Evolutionary conservation across 2,888 invertebrate genomes (phyloP).

Genomic region (Ischnura elegans): DNA sequence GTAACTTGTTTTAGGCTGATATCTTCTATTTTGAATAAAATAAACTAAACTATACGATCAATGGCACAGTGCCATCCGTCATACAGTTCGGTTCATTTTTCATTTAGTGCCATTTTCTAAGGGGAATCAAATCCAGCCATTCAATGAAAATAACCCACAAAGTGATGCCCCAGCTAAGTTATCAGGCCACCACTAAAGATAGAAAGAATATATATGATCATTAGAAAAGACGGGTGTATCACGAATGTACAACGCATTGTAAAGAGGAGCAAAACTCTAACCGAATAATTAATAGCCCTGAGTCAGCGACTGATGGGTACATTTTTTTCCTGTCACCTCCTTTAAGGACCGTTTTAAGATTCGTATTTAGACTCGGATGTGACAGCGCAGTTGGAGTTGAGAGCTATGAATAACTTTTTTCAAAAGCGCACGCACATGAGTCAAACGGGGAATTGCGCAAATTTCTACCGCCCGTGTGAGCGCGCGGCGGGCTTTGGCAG

Average conservation of each 20-base stretch:
- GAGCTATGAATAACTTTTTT: conserved; percentile 2
- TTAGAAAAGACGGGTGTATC: neutral
- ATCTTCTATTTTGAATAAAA: too few species aligned
- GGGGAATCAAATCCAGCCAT: too few species aligned
- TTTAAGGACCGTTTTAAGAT: neutral
- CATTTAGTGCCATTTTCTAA: too few species aligned
- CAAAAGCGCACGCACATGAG: neutral
- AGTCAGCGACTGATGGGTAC: too few species aligned
- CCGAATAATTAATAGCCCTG: neutral
- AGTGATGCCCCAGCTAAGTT: too few species aligned
- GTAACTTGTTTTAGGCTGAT: too few species aligned
- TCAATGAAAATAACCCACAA: too few species aligned
- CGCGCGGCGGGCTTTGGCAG: neutral
- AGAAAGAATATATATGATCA: neutral
- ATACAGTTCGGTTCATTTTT: too few species aligned
- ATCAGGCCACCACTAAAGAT: neutral
- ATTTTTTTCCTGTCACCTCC: neutral
- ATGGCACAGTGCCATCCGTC: too few species aligned
- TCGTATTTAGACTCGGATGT: neutral
- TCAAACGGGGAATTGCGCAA: neutral
- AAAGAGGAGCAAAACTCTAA: neutral
- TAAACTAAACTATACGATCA: too few species aligned
- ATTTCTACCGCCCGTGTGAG: neutral
- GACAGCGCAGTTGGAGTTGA: neutral
- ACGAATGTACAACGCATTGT: neutral